Evolutionary conservation across 2,888 invertebrate genomes (phyloP).

Genomic region (Prosopocoilus inquinatus): DNA sequence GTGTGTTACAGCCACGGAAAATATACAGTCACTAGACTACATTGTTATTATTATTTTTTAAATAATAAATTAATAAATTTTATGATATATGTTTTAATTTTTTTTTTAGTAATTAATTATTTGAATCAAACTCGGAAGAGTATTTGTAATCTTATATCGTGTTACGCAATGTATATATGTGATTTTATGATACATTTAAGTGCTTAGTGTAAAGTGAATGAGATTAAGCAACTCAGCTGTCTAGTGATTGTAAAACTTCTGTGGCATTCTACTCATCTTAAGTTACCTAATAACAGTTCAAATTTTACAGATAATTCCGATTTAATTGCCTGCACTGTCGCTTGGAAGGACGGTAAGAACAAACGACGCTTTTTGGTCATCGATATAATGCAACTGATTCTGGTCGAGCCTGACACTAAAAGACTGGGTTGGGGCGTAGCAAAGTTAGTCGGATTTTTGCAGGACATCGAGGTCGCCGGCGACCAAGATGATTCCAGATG

Average conservation of each 20-base stretch:
- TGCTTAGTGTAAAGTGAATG: background rate
- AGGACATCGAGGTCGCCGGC: conserved; percentile 93
- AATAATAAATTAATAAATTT: too few species aligned
- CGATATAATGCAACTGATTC: conserved; percentile 89
- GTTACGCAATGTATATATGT: background rate
- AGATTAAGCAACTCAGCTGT: conserved; percentile 8
- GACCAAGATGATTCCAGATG: conserved; percentile 97
- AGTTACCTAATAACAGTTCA: conserved; percentile 16
- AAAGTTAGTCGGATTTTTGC: conserved; percentile 90
- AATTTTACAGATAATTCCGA: conserved; percentile 87
- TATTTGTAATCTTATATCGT: background rate
- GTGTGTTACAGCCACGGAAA: conserved; percentile 47
- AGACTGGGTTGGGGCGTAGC: conserved; percentile 97
- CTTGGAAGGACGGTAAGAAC: conserved; percentile 85
- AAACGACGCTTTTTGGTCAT: conserved; percentile 94
- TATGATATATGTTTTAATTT: background rate
- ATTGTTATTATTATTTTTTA: conserved; percentile 4
- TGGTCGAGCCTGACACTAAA: conserved; percentile 95
- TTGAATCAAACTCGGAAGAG: too few species aligned
- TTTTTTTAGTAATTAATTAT: too few species aligned
- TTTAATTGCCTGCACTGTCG: conserved; percentile 92
- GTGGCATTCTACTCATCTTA: conserved; percentile 28
- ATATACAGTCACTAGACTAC: conserved; percentile 42
- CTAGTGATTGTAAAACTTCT: conserved; percentile 37
- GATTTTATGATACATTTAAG: background rate